Base-by-base conservation (phyloP, 30 jellyfish, hydroid and myxozoan species). In the Haliclystus octoradiatus region DNA sequence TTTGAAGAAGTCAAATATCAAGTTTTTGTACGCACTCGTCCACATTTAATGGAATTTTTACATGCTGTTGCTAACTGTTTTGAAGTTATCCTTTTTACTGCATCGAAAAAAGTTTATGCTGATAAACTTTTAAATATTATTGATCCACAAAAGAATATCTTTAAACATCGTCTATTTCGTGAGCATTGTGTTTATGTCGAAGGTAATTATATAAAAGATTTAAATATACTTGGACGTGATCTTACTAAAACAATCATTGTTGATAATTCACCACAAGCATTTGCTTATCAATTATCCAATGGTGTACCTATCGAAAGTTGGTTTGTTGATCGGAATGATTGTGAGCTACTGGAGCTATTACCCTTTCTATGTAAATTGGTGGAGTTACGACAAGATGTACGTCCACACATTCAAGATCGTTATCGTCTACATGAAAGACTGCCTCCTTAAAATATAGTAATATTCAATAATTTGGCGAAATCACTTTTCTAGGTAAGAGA, bases 221-320 rank as follows among this genome's bases (percentile, higher is more conserved):
- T 89, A 49, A 75, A 77, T 7, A 80, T 82, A 1, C 87, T 89
- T n/a, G 98, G 98, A 26, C 76, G 98, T 19, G 98, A 89, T 70
- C 61, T 89, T 66, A 77, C 91, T 63, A 76, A 74, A 49, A 81
- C 98, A 28, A 73, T 89, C 60, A 89, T 89, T 52, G 93, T 89
- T 34, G 98, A 89, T 34, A 89, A 89, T 64, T 89, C 98, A 33
- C 98, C 98, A 1, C 98, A 89, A 63, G 98, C 98, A 25, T 89
- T 89, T 82, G 98, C 98, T 32, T 89, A 89, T 66, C 98, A 89
- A 26, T 66, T 89, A 33, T 77, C 98, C 4, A 89, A 89, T 62
- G 98, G 98, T 47, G 80, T 89, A 3, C 98, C 98, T 30, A 89
- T 89, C 50, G 98, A 89, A 64, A 83, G 96, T 40, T 89, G 98